Evolutionary conservation across 2,113 vertebrate genomes (phyloP).

Genomic region (Stegostoma tigrinum): DNA sequence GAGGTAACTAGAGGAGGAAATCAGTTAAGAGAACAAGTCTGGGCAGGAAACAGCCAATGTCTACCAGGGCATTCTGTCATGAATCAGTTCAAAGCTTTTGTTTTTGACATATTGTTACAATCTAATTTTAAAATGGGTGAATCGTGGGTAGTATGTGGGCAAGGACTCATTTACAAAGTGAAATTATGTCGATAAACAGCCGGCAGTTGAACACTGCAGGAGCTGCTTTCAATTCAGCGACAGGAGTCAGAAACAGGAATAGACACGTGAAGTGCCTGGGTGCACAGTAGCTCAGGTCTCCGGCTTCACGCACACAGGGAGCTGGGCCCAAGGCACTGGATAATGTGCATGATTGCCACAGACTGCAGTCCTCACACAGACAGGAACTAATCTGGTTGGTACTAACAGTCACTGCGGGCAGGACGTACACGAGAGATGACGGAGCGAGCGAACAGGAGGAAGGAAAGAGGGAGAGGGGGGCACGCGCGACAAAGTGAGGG

Average conservation of each 20-base stretch:
- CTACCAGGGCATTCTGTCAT: not conserved
- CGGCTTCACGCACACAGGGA: constrained; percentile 26
- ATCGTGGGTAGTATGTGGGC: not conserved
- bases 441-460: no score
- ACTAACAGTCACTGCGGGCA: not conserved
- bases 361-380: not conserved
- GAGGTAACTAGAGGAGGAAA: not conserved
- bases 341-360: constrained; percentile 40
- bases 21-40: not conserved
- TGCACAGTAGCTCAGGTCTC: constrained; percentile 39
- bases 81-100: not conserved
- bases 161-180: constrained; percentile 29
- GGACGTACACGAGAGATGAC: not conserved
- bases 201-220: constrained; percentile 38
- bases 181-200: constrained; percentile 37
- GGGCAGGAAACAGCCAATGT: not conserved
- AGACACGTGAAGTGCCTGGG: constrained; percentile 39
- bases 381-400: not conserved
- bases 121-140: not conserved
- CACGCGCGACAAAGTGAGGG: no score
- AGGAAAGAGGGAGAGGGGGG: no score
- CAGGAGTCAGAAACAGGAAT: constrained; percentile 35
- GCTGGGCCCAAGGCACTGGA: constrained; percentile 43
- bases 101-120: not conserved
- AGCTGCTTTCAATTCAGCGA: not conserved